Conservation (phyloP, 2,797 vertebrate species). For the Micromesistius poutassou region DNA sequence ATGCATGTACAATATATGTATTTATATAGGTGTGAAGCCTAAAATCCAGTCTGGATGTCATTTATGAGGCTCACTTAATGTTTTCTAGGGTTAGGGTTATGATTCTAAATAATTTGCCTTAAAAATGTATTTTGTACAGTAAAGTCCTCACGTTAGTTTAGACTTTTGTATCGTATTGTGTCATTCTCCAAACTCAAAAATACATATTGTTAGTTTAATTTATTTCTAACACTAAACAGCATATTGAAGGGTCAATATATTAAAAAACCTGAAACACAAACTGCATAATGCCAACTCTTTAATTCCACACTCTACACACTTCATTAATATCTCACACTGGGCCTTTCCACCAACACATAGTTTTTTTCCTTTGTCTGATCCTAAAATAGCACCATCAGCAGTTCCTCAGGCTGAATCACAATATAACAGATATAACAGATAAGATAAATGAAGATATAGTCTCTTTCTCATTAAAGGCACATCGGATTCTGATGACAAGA, state of each 20-base stretch:
- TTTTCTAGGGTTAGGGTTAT: too few species aligned
- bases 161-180: neutral
- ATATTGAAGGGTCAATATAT: neutral
- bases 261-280: neutral
- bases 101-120: neutral
- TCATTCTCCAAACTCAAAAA: neutral
- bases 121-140: neutral
- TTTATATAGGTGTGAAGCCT: too few species aligned
- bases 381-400: neutral
- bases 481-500: neutral
- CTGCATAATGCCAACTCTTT: neutral
- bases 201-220: neutral
- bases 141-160: neutral
- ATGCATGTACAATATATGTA: too few species aligned
- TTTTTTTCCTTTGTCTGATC: neutral
- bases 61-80: too few species aligned
- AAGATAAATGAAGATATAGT: neutral
- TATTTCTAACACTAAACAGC: neutral
- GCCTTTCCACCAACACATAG: neutral
- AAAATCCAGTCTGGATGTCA: too few species aligned
- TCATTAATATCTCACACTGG: neutral
- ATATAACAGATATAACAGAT: neutral
- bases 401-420: neutral
- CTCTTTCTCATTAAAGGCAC: slow-evolving; percentile 1
- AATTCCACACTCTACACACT: neutral